Conservation (phyloP, 2,113 vertebrate genomes). For the Nyctereutes procyonoides region DNA sequence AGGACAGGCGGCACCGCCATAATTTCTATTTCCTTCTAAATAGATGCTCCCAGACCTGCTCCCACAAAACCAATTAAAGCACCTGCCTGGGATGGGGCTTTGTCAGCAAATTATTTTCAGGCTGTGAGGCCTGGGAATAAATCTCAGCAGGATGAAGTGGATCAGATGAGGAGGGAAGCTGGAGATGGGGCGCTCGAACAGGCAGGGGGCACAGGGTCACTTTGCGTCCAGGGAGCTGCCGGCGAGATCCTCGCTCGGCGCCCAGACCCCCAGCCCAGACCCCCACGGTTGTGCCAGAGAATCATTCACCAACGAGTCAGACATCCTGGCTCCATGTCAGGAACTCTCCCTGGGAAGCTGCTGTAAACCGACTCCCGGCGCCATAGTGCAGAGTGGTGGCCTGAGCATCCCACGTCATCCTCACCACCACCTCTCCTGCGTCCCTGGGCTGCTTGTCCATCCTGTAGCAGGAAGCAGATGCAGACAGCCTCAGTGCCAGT, state of each 20-base stretch:
- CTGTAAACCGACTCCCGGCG: neutral
- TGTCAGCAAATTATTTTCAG: slow-evolving; percentile 77
- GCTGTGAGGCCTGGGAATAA: slow-evolving; percentile 53
- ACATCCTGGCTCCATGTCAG: neutral
- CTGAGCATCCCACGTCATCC: neutral
- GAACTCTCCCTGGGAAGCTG: neutral
- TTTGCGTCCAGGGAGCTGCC: neutral
- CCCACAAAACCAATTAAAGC: slow-evolving; percentile 78
- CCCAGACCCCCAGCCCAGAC: neutral
- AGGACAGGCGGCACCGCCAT: neutral
- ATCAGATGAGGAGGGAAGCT: neutral
- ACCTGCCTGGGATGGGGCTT: slow-evolving; percentile 66
- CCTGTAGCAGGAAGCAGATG: rapidly evolving
- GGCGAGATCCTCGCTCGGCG: neutral
- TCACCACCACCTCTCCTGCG: neutral
- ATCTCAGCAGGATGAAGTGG: slow-evolving; percentile 58
- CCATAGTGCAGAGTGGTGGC: rapidly evolving
- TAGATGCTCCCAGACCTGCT: slow-evolving; percentile 63
- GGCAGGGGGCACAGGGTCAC: neutral
- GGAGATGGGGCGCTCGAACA: neutral
- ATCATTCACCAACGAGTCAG: neutral
- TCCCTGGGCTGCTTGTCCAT: neutral
- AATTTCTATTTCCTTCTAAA: slow-evolving; percentile 69
- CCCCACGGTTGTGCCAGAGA: neutral
- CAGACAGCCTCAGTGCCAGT: neutral